Evolutionary conservation across 37 sponge, comb jelly and placozoan genomes (phyloP).

Genomic region (Corticium candelabrum): DNA sequence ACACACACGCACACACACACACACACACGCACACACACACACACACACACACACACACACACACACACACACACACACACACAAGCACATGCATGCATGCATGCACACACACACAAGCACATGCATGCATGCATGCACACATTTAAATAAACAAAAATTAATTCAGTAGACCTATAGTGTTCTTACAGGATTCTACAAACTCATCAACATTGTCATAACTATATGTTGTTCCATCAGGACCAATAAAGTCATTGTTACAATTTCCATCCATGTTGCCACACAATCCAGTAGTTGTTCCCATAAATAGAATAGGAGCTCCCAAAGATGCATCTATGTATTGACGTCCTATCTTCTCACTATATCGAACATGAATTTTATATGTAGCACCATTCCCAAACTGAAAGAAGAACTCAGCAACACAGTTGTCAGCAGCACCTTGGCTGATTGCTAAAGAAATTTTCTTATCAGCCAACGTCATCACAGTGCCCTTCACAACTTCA

Average conservation of each 20-base stretch:
- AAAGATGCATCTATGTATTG: neutral
- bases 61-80: conserved; percentile 9
- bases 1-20: conserved; percentile 16
- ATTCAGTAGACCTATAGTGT: too few relatives aligned
- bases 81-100: conserved; percentile 23
- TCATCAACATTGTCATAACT: neutral
- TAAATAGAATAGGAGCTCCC: neutral
- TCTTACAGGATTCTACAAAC: neutral
- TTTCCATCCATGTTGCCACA: neutral
- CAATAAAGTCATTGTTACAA: neutral
- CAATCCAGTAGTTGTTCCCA: neutral
- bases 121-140: conserved; percentile 9
- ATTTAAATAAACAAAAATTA: conserved; percentile 14
- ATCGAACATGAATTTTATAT: neutral
- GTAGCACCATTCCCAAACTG: neutral
- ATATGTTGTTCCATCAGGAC: neutral
- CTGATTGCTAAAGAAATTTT: neutral
- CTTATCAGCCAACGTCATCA: neutral
- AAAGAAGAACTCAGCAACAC: neutral
- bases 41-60: conserved; percentile 16
- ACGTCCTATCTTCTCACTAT: neutral
- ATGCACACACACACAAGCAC: conserved; percentile 31
- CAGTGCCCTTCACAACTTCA: neutral
- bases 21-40: neutral
- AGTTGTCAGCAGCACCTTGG: neutral